phyloP scores from a whole-genome alignment of 2,797 vertebrate genomes.

The Premnoplex brunnescens region DNA sequence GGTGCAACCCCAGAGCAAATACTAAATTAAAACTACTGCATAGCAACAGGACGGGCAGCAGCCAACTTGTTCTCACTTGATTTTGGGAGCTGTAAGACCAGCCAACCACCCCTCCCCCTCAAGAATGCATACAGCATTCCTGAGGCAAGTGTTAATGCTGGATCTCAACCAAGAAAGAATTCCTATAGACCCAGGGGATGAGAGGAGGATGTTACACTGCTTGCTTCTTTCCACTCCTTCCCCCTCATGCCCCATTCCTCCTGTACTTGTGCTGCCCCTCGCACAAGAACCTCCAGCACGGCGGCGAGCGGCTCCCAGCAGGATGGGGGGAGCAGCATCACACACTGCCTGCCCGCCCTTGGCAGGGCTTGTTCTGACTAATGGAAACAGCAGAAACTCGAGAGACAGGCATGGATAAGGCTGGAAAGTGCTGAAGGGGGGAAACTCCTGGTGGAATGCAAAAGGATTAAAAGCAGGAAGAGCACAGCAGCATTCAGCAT shows the following conservation, averaged over 20 bases:
- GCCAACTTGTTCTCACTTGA: neutral
- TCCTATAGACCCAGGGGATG: neutral
- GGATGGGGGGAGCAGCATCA: neutral
- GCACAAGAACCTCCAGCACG: neutral
- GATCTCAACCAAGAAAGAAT: conserved; percentile 5
- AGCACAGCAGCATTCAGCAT: neutral
- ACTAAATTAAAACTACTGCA: neutral
- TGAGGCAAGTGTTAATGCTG: conserved; percentile 26
- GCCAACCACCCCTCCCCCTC: neutral
- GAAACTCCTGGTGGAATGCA: neutral
- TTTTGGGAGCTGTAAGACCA: neutral
- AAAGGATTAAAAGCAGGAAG: neutral
- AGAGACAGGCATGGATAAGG: neutral
- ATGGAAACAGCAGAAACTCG: neutral
- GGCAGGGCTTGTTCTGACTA: neutral
- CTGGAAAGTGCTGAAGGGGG: neutral
- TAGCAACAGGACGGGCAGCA: neutral
- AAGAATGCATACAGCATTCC: neutral
- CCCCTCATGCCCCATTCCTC: neutral
- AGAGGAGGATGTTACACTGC: neutral
- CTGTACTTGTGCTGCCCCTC: neutral
- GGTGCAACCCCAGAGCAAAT: neutral
- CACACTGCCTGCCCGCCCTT: neutral
- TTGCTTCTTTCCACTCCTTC: neutral
- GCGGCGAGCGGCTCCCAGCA: rapidly evolving